These are phyloP conservation scores for Carassius carassius DNA, from an alignment of 2,113 vertebrate genomes.

Conservation along the genomic window DNA sequence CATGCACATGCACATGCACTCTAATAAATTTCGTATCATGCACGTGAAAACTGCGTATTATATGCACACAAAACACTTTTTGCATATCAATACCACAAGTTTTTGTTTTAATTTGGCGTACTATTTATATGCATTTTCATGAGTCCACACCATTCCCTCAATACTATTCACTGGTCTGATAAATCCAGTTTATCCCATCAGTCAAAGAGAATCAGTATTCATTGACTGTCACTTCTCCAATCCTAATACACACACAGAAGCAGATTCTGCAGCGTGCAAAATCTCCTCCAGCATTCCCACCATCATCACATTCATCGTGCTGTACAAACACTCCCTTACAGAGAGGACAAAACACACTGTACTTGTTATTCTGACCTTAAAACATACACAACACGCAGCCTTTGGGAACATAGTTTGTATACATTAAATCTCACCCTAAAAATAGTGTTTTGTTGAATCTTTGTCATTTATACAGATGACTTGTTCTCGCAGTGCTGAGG, in stretches of 20 bases:
- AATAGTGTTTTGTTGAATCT: slow-evolving; percentile 26
- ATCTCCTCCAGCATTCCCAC: slow-evolving; percentile 47
- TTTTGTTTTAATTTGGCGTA: too few species aligned
- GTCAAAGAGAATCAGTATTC: slow-evolving; percentile 30
- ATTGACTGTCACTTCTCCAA: slow-evolving; percentile 28
- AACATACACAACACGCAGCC: slow-evolving; percentile 16
- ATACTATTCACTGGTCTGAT: slow-evolving; percentile 20
- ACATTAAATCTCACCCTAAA: slow-evolving; percentile 34
- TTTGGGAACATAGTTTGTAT: slow-evolving; percentile 25
- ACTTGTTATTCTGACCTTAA: slow-evolving; percentile 30
- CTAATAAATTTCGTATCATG: too few species aligned
- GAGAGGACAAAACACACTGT: slow-evolving; percentile 21
- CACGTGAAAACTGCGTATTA: too few species aligned
- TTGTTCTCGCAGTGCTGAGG: slow-evolving; percentile 12
- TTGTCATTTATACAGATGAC: slow-evolving; percentile 40
- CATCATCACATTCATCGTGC: slow-evolving; percentile 34
- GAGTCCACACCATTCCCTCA: background rate
- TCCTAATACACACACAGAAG: slow-evolving; percentile 38
- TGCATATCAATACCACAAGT: too few species aligned
- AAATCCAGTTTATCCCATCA: slow-evolving; percentile 30
- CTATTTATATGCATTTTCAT: too few species aligned
- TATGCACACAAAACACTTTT: too few species aligned
- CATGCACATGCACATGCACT: too few species aligned
- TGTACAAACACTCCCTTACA: background rate
- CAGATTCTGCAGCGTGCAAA: slow-evolving; percentile 12